Evolutionary conservation across 2,113 vertebrate species (phyloP).

Genomic region (Cryptomyrus ogoouensis): DNA sequence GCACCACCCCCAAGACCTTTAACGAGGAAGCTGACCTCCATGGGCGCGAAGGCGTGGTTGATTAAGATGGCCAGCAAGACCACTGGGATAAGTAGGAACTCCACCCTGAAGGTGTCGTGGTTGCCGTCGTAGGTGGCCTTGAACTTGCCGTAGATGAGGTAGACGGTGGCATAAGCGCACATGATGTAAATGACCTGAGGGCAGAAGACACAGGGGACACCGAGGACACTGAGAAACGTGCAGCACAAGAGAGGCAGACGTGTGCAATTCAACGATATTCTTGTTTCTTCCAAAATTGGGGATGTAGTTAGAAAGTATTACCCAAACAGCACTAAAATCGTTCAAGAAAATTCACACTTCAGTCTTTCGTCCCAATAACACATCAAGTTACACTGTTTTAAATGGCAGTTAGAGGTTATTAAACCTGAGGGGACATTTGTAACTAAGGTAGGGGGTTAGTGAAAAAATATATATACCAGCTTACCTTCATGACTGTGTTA

Average conservation of each 20-base stretch:
- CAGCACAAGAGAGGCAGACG: not conserved
- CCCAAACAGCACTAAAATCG: not conserved
- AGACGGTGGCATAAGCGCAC: slow-evolving; percentile 86
- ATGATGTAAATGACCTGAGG: slow-evolving; percentile 87
- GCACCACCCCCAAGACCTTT: not conserved
- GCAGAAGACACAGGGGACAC: not conserved
- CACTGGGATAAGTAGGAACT: slow-evolving; percentile 93
- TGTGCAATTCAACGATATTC: not conserved
- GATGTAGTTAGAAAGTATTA: not conserved
- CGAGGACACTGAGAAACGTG: not conserved
- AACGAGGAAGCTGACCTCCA: slow-evolving; percentile 69
- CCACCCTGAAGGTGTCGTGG: slow-evolving; percentile 93
- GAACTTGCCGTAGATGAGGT: slow-evolving; percentile 94
- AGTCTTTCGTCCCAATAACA: not conserved
- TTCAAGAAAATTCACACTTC: not conserved
- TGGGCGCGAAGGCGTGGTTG: slow-evolving; percentile 90
- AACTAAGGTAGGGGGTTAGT: not conserved
- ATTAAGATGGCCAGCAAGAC: slow-evolving; percentile 89
- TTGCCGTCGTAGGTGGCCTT: slow-evolving; percentile 97
- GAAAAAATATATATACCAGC: not conserved
- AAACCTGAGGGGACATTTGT: not conserved
- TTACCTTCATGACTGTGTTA: slow-evolving; percentile 97
- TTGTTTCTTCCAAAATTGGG: not conserved
- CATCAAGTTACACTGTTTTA: not conserved
- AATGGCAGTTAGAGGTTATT: not conserved